Evolutionary conservation across 2,113 vertebrate genomes (phyloP).

Genomic region (Hypanus sabinus): DNA sequence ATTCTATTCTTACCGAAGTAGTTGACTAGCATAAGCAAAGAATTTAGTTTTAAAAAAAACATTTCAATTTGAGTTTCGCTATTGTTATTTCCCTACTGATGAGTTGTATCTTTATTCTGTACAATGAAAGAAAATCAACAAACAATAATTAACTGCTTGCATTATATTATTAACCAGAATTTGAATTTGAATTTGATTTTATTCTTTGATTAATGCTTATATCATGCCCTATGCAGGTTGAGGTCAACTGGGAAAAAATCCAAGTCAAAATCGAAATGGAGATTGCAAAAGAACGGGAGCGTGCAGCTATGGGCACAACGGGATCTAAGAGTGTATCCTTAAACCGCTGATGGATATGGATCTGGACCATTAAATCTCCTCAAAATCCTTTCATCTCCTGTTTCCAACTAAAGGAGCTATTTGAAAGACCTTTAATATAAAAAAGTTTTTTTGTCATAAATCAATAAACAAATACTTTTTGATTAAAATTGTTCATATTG

Average conservation of each 20-base stretch:
- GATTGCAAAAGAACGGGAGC: conserved; percentile 75
- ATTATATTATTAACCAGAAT: neutral
- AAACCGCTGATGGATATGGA: conserved; percentile 44
- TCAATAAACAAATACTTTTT: neutral
- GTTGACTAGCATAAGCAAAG: neutral
- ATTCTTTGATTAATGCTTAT: neutral
- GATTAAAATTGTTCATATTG: neutral
- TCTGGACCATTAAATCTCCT: neutral
- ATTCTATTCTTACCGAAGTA: neutral
- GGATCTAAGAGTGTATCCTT: conserved; percentile 49
- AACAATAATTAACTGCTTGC: neutral
- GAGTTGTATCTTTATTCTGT: neutral
- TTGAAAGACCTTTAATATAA: neutral
- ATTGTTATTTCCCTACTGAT: neutral
- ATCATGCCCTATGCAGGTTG: conserved; percentile 61
- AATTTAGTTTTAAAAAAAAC: neutral
- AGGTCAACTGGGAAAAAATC: conserved; percentile 94
- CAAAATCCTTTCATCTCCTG: neutral
- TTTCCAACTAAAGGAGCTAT: neutral
- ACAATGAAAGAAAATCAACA: neutral
- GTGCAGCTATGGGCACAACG: conserved; percentile 51
- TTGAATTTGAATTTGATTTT: neutral
- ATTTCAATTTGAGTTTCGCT: neutral
- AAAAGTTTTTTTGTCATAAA: neutral
- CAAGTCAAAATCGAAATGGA: conserved; percentile 93